A percentile compares a stretch with the other conserved stretches of the same genome.
phyloP scores from a whole-genome alignment of 1,140 invertebrate genomes.

The Drosophila nigromelanica region DNA sequence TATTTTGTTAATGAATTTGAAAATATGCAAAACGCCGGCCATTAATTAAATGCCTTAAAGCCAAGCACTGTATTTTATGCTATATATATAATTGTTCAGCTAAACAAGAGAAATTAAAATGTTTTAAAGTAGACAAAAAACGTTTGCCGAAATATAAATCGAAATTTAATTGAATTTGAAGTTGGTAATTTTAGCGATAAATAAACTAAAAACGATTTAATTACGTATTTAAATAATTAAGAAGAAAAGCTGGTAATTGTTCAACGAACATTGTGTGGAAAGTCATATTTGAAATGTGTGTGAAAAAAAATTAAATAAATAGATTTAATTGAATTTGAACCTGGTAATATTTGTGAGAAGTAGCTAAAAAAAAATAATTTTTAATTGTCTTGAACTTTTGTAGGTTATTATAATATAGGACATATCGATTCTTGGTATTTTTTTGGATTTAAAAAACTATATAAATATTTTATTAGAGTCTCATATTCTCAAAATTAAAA shows the following conservation, averaged over 20 bases:
- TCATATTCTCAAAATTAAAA: too few species aligned
- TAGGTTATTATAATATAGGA: too few species aligned
- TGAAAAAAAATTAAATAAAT: too few species aligned
- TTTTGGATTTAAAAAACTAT: too few species aligned
- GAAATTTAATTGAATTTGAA: conserved; percentile 27
- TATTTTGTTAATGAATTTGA: conserved; percentile 62
- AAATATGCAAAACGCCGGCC: conserved; percentile 64
- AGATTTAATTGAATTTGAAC: too few species aligned
- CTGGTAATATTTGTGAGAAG: too few species aligned
- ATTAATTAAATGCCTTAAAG: conserved; percentile 69
- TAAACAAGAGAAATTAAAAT: conserved; percentile 54
- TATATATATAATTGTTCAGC: conserved; percentile 28
- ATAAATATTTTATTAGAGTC: too few species aligned
- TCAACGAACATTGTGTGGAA: not conserved
- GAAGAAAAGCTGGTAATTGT: not conserved
- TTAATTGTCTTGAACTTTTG: too few species aligned
- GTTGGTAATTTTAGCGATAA: not conserved
- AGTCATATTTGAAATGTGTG: not conserved
- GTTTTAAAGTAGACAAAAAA: conserved; percentile 48
- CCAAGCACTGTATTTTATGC: conserved; percentile 28
- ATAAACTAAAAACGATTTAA: not conserved
- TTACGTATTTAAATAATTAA: conserved; percentile 5
- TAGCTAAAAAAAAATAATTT: too few species aligned
- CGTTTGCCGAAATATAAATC: conserved; percentile 6
- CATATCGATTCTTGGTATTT: too few species aligned